Evolutionary conservation across 2,888 invertebrate species (phyloP).

Genomic region (Pantelozetes paolii): DNA sequence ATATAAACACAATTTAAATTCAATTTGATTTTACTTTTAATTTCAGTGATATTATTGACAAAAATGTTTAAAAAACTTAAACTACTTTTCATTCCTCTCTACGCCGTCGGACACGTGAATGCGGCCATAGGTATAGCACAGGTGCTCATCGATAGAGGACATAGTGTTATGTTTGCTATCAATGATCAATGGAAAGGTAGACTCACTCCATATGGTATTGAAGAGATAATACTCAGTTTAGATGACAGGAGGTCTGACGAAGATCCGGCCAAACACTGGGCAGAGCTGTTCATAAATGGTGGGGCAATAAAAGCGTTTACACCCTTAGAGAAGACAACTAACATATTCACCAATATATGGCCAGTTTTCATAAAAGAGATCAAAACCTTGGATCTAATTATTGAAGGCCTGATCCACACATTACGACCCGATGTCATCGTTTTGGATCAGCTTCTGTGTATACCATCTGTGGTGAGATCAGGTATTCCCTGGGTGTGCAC

Average conservation of each 20-base stretch:
- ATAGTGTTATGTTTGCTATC: background rate
- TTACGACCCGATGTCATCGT: background rate
- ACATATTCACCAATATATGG: background rate
- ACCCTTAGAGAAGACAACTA: background rate
- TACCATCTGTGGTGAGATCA: background rate
- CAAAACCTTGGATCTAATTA: background rate
- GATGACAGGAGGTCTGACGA: background rate
- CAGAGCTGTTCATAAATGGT: background rate
- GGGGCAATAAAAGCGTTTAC: background rate
- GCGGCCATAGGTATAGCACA: background rate
- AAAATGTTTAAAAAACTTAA: background rate
- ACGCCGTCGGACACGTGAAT: background rate
- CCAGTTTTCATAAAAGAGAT: background rate
- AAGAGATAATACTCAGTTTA: background rate
- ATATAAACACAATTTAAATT: too few relatives aligned
- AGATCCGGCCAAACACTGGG: background rate
- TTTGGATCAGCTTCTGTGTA: background rate
- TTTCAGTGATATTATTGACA: too few relatives aligned
- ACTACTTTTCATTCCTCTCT: background rate
- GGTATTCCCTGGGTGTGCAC: background rate
- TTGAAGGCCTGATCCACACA: background rate
- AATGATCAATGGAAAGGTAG: background rate
- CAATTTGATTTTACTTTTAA: too few relatives aligned
- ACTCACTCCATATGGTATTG: background rate
- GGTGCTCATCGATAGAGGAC: background rate